Percentiles rank a stretch among this genome's conserved stretches.
Conservation (phyloP, 2,888 invertebrate genomes). For the Spodoptera exigua region DNA sequence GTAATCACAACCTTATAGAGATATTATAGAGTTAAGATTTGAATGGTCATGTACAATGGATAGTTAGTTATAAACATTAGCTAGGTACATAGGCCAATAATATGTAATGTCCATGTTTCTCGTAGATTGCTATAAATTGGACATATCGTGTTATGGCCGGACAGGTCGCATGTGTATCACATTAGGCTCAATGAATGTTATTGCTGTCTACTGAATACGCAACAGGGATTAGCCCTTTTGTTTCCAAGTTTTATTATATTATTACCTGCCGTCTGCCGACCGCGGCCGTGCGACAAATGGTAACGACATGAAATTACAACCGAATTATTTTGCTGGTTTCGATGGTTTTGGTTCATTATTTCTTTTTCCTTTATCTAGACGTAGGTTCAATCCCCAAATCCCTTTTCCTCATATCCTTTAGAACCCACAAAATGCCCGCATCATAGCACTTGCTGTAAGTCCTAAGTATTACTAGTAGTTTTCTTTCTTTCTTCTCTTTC, state of each 20-base stretch:
- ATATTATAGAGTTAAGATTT: slow-evolving; percentile 12
- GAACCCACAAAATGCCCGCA: no score
- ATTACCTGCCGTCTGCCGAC: slow-evolving; percentile 33
- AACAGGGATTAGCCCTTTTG: slow-evolving; percentile 41
- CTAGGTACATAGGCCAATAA: slow-evolving; percentile 42
- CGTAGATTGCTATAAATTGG: slow-evolving; percentile 49
- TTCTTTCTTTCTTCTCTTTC: no score
- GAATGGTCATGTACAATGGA: slow-evolving; percentile 1
- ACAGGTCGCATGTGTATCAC: slow-evolving; percentile 46
- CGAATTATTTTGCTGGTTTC: not conserved
- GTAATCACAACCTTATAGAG: not conserved
- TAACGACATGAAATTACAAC: slow-evolving; percentile 12
- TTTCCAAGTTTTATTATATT: slow-evolving; percentile 42
- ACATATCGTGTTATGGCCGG: slow-evolving; percentile 34
- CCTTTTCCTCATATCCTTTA: no score
- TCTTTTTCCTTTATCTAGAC: no score
- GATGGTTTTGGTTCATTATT: no score
- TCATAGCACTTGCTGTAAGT: no score
- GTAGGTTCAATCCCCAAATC: no score
- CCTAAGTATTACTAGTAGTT: no score
- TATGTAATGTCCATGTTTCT: slow-evolving; percentile 40
- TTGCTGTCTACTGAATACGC: slow-evolving; percentile 41
- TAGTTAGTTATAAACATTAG: slow-evolving; percentile 27
- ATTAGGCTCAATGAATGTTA: slow-evolving; percentile 50
- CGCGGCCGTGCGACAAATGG: slow-evolving; percentile 28